phyloP scores from a whole-genome alignment of 2,113 vertebrate genomes.

The Sinosuthora webbiana region DNA sequence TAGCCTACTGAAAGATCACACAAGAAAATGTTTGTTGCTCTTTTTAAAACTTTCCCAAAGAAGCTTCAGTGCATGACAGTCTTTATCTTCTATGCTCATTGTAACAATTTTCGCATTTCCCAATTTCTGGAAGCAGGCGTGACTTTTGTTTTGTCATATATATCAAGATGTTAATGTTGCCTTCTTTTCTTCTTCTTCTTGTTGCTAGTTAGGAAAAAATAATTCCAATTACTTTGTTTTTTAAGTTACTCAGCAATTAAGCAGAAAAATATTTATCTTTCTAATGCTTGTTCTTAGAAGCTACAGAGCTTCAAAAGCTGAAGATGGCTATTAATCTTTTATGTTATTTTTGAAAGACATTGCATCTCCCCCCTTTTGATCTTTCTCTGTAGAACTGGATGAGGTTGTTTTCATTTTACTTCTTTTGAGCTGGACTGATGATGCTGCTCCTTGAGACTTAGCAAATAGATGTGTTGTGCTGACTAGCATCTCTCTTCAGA shows the following conservation, averaged over 20 bases:
- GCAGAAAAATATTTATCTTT: not conserved
- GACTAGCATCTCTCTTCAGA: not conserved
- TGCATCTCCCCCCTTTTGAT: not conserved
- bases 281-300: not conserved
- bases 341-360: not conserved
- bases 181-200: no score
- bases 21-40: not conserved
- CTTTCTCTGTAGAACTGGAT: not conserved
- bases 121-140: not conserved
- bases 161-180: not conserved
- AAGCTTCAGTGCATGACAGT: not conserved
- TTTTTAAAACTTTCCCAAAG: not conserved
- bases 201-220: slow-evolving; percentile 11
- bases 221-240: not conserved
- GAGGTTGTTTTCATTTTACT: not conserved
- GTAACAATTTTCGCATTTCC: not conserved
- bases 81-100: not conserved
- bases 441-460: not conserved
- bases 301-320: not conserved
- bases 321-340: not conserved
- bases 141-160: not conserved
- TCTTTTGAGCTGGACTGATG: not conserved
- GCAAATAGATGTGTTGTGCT: not conserved
- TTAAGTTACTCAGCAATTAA: not conserved
- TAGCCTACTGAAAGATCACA: not conserved